These are phyloP conservation scores for Merops nubicus DNA, from an alignment of 2,113 vertebrate species.

Conservation along the genomic window DNA sequence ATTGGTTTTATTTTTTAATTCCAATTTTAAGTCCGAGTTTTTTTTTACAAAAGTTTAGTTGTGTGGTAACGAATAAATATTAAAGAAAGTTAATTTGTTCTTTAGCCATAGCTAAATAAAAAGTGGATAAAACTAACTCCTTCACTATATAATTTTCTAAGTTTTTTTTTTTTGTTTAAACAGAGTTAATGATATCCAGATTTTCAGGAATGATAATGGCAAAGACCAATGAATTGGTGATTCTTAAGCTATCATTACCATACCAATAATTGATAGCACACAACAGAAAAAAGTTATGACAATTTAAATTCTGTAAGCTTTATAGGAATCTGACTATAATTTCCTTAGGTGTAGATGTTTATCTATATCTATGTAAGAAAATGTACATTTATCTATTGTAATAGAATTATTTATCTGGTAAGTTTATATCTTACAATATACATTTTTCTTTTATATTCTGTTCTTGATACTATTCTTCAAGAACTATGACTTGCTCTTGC, in stretches of 20 bases:
- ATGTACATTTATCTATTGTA: neutral
- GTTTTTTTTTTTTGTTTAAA: no score
- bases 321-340: neutral
- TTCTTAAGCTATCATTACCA: neutral
- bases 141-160: no score
- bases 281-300: neutral
- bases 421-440: neutral
- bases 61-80: neutral
- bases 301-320: neutral
- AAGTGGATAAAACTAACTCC: accelerated
- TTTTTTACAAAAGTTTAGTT: neutral
- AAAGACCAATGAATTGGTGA: neutral
- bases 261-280: neutral
- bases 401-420: neutral
- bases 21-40: neutral
- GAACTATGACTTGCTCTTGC: neutral
- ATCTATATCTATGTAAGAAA: neutral
- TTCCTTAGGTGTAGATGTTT: neutral
- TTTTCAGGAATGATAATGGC: neutral
- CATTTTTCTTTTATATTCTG: neutral
- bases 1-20: neutral
- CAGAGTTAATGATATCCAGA: neutral
- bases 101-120: neutral
- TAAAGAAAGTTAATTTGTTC: neutral
- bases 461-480: neutral